Percentiles rank a stretch among this genome's conserved stretches.
Evolutionary conservation across 2,113 vertebrate species (phyloP).

Genomic region (Pseudorhombus dupliciocellatus): DNA sequence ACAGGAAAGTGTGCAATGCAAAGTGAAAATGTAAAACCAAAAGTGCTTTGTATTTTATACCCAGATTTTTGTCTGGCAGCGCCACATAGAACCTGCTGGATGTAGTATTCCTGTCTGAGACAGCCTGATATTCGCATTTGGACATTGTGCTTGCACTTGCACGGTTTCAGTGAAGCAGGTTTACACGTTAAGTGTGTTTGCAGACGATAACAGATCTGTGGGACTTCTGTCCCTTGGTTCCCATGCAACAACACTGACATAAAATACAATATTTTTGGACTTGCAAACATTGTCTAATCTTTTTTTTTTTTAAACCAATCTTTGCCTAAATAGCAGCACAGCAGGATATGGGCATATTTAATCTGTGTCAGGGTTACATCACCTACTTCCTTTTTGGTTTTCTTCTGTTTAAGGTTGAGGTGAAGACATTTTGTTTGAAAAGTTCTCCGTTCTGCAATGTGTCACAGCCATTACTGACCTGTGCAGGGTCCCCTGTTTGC

Average conservation of each 20-base stretch:
- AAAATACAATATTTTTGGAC: constrained; percentile 39
- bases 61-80: background rate
- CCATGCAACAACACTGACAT: background rate
- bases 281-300: constrained; percentile 25
- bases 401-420: background rate
- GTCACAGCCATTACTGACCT: too few species aligned
- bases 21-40: constrained; percentile 49
- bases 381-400: background rate
- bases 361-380: background rate
- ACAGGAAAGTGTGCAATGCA: constrained; percentile 49
- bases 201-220: background rate
- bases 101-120: constrained; percentile 5
- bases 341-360: background rate
- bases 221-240: constrained; percentile 33
- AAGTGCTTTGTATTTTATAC: constrained; percentile 3
- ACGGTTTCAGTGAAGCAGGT: background rate
- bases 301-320: background rate
- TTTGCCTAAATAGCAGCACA: background rate
- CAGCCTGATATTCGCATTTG: background rate
- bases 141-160: background rate
- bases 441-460: too few species aligned
- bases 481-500: too few species aligned
- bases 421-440: background rate
- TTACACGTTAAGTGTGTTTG: constrained; percentile 3
- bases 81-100: constrained; percentile 2